Evolutionary conservation across 1,140 invertebrate species (phyloP), one percentile per base, ranked within the genome.

Genomic region (Tenebrio molitor): DNA sequence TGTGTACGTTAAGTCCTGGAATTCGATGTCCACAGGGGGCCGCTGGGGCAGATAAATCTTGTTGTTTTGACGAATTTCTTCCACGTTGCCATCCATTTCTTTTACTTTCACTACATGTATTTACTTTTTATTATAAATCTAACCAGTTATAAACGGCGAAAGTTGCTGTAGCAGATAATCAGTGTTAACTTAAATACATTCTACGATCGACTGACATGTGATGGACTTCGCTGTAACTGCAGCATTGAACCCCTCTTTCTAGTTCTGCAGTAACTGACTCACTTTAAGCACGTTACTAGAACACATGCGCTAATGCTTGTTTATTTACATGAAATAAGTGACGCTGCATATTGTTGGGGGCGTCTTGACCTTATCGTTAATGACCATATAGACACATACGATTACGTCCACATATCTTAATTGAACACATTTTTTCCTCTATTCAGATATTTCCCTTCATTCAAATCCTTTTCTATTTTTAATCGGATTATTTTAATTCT

Each of bases 1-100:
- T 0, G 88, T 87, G 75, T 89, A 93, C 0, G 87, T 88, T 10
- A 93, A 80, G 75, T 93, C 91, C 65, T 88, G 86, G 80, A 94
- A 93, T 77, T 91, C 89, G 16, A 94, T 88, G 78, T 92, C 88
- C 29, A 93, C 85, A 0, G 91, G 85, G 2, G 89, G 87, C 78
- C 89, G 83, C 73, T 86, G 84, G 0, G 89, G 88, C 25, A 91
- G 83, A 76, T 90, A 17, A n/a, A 69, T 2, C 17, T 23, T 15
- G 17, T 65, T 65, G 7, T 58, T 29, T 58, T 58, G 16, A 14
- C 7, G 10, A 29, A 29, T 29, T 29, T 58, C 50, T 58, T 29
- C 21, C 21, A 58, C 19, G 15, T 58, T 58, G n/a, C 29, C 21
- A 58, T 29, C 50, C 50, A 58, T 58, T 25, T 58, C 19, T 46